Base-by-base conservation (phyloP, 2,113 vertebrate species). In the Gadus chalcogrammus region DNA sequence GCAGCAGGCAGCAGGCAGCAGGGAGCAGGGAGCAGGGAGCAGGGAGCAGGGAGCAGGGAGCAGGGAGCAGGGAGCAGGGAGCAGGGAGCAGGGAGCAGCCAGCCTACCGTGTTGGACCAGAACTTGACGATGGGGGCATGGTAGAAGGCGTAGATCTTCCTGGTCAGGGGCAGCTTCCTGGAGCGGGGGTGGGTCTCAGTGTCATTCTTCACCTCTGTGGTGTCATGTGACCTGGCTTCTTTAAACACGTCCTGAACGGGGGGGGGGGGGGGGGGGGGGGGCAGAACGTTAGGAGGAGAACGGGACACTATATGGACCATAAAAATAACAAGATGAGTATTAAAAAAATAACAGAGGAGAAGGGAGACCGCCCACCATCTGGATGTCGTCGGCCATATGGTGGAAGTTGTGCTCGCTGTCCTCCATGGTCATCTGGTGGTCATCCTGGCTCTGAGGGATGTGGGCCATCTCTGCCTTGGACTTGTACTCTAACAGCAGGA, bases 401-500 rank as follows among this genome's bases (percentile, higher is more conserved):
- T 97, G 95, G 80, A 98, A 96, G 88, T 95, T 97, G 90, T 95
- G 94, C 68, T 99, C 96, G n/a, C 97, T 98, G 81, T 99, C 97
- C 86, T 99, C 97, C 96, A 98, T 98, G 68, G 95, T 93, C 93
- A 98, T 98, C 77, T 99, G 96, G 88, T 99, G 97, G 48, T 96
- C 96, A 72, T 99, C 97, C 82, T 98, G 95, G 81, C 94, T 98
- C 82, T 99, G 97, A 71, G 97, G 97, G 83, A 99, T 98, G 75
- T 99, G 97, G 58, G 97, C 98, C 97, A 99, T 99, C 91, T 99
- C 97, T 12, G 97, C 97, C 81, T 98, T 99, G 22, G 95, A 97
- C 88, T 99, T 99, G 83, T 98, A 99, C 88, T 99, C 97, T 91
- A 99, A 78, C 85, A 99, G 92, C 48, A 99, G 91, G 81, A 99